Percentiles rank a stretch among this genome's conserved stretches.
These are phyloP conservation scores for Muraenolepis orangiensis DNA, from an alignment of 2,797 vertebrate genomes.

Conservation along the genomic window DNA sequence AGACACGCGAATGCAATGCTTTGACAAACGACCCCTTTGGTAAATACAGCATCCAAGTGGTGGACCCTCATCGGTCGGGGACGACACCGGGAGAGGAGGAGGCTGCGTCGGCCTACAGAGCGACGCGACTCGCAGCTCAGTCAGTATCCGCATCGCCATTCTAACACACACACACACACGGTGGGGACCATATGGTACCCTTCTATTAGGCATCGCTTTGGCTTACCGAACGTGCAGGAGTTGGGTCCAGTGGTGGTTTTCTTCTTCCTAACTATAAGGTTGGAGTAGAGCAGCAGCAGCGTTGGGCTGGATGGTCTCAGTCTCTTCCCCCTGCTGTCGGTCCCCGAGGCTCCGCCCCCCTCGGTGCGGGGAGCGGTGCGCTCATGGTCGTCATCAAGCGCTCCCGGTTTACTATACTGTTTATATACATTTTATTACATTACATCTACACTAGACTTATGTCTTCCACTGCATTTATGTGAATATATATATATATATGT, in stretches of 20 bases:
- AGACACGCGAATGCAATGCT: neutral
- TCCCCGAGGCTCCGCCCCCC: too few species aligned
- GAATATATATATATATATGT: too few species aligned
- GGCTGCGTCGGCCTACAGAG: neutral
- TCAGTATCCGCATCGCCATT: neutral
- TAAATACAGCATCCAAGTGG: neutral
- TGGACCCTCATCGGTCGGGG: neutral
- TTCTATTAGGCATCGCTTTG: neutral
- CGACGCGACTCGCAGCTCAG: too few species aligned
- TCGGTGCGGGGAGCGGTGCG: too few species aligned
- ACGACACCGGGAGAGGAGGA: neutral
- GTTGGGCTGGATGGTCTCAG: neutral
- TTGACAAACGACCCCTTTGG: neutral
- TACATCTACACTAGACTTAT: too few species aligned
- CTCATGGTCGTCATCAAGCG: too few species aligned
- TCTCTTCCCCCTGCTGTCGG: too few species aligned
- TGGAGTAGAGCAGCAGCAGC: too few species aligned
- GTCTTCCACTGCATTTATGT: too few species aligned
- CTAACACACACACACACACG: neutral
- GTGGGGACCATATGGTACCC: neutral
- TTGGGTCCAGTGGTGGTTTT: neutral
- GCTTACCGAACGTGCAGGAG: conserved; percentile 43
- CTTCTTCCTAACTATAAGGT: neutral
- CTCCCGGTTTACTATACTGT: too few species aligned
- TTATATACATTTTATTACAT: too few species aligned